phyloP scores from a whole-genome alignment of 2,888 invertebrate species.

The Catotricha subobsoleta region DNA sequence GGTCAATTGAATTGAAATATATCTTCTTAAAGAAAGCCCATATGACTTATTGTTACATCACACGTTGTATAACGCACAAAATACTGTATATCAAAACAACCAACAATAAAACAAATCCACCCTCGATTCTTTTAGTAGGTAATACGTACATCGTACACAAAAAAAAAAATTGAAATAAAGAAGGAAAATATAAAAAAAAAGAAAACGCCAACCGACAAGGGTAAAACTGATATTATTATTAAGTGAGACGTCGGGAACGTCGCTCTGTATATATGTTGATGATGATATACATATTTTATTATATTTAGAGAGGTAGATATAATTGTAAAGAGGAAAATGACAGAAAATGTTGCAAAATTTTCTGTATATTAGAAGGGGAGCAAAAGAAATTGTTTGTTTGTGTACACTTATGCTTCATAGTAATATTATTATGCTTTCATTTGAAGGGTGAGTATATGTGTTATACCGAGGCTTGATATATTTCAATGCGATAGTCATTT shows the following conservation, averaged over 20 bases:
- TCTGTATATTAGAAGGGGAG: constrained; percentile 8
- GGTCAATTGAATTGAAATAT: no score
- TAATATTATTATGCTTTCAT: neutral
- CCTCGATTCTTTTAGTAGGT: no score
- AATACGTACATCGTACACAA: neutral
- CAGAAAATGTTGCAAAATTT: neutral
- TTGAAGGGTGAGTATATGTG: neutral
- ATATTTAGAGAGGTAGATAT: no score
- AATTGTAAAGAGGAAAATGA: constrained; percentile 8
- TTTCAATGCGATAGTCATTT: neutral
- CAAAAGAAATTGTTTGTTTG: neutral
- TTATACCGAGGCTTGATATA: no score
- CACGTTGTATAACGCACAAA: no score
- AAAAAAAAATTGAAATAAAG: neutral
- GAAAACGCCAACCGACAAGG: no score
- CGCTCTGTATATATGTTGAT: neutral
- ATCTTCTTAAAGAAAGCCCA: no score
- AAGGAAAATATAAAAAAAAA: no score
- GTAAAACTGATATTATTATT: constrained; percentile 8
- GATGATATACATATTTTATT: no score
- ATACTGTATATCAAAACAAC: no score
- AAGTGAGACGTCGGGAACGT: constrained; percentile 8
- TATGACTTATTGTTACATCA: no score
- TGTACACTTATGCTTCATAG: neutral
- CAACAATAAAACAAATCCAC: constrained; percentile 4